A percentile compares a stretch with the other conserved stretches of the same genome.
These are phyloP conservation scores for Bicyclus anynana DNA, from an alignment of 1,140 invertebrate genomes.

Conservation along the genomic window DNA sequence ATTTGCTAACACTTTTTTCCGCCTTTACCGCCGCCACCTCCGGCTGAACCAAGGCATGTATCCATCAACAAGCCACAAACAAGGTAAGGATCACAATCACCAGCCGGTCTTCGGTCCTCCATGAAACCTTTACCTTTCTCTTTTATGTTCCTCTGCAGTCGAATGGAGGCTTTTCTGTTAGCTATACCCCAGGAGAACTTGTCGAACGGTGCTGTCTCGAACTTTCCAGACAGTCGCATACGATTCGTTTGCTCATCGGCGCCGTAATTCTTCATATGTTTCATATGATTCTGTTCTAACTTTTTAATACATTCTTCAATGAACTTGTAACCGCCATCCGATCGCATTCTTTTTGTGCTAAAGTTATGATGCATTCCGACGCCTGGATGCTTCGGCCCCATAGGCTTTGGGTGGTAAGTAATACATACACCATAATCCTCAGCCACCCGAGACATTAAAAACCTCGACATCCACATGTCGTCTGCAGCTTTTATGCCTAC, in stretches of 20 bases:
- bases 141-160: conserved; percentile 88
- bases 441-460: conserved; percentile 89
- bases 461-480: conserved; percentile 94
- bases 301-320: conserved; percentile 90
- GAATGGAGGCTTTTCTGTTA: conserved; percentile 86
- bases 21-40: conserved; percentile 22
- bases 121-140: conserved; percentile 94
- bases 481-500: conserved; percentile 92
- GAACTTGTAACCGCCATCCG: conserved; percentile 84
- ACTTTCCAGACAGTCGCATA: conserved; percentile 90
- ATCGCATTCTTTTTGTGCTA: conserved; percentile 92
- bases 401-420: conserved; percentile 94
- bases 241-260: conserved; percentile 90
- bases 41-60: conserved; percentile 37
- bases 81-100: conserved; percentile 95
- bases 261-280: conserved; percentile 94
- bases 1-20: conserved; percentile 11
- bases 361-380: conserved; percentile 95
- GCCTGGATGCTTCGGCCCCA: conserved; percentile 95
- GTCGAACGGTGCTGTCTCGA: conserved; percentile 91
- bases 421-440: conserved; percentile 94
- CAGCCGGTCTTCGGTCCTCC: conserved; percentile 94
- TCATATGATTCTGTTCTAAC: conserved; percentile 87
- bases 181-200: conserved; percentile 88
- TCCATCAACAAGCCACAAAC: conserved; percentile 85